phyloP scores from a whole-genome alignment of 2,113 vertebrate species.

The Poecilia latipinna region DNA sequence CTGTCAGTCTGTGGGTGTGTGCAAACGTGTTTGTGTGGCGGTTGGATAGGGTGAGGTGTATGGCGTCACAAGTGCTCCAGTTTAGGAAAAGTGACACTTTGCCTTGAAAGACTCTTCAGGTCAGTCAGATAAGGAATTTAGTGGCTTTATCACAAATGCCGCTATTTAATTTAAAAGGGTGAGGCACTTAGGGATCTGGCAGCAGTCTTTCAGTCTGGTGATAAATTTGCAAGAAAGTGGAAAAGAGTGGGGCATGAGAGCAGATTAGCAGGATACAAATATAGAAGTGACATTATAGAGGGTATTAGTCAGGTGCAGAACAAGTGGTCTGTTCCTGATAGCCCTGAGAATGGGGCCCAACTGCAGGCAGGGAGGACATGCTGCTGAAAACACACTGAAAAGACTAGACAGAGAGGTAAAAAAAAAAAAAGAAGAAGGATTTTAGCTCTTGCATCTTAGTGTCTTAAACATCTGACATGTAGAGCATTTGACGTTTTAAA shows the following conservation, averaged over 20 bases:
- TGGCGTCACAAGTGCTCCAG: slow-evolving; percentile 67
- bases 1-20: slow-evolving; percentile 48
- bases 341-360: slow-evolving; percentile 64
- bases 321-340: slow-evolving; percentile 80
- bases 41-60: slow-evolving; percentile 44
- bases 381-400: slow-evolving; percentile 49
- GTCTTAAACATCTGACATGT: background rate
- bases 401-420: slow-evolving; percentile 32
- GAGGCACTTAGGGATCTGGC: slow-evolving; percentile 89
- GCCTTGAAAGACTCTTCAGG: slow-evolving; percentile 93
- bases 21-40: slow-evolving; percentile 47
- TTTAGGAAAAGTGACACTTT: slow-evolving; percentile 87
- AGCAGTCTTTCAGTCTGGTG: slow-evolving; percentile 88
- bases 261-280: slow-evolving; percentile 85
- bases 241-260: slow-evolving; percentile 78
- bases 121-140: slow-evolving; percentile 98
- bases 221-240: slow-evolving; percentile 91
- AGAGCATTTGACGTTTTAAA: background rate
- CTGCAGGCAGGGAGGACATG: slow-evolving; percentile 32
- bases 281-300: slow-evolving; percentile 84
- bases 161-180: slow-evolving; percentile 98
- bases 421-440: slow-evolving; percentile 23
- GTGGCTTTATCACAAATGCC: slow-evolving; percentile 99
- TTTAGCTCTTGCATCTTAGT: slow-evolving; percentile 28
- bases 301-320: slow-evolving; percentile 83